These are phyloP conservation scores for Bombycilla garrulus DNA, from an alignment of 2,113 vertebrate genomes.

Conservation along the genomic window DNA sequence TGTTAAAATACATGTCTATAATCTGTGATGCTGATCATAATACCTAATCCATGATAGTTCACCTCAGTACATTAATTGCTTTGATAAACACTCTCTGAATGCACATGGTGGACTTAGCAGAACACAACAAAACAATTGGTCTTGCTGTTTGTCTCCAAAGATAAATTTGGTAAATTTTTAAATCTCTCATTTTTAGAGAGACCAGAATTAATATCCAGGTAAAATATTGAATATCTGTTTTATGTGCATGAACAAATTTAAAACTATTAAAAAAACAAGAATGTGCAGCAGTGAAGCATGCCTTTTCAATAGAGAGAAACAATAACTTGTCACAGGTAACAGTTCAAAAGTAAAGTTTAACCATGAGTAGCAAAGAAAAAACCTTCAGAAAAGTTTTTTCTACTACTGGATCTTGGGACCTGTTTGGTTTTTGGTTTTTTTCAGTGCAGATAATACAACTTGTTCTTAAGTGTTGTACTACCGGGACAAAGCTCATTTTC, in stretches of 20 bases:
- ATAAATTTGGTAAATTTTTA: not conserved
- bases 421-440: not conserved
- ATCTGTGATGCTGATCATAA: not conserved
- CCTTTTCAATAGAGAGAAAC: not conserved
- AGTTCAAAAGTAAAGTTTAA: not conserved
- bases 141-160: not conserved
- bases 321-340: not conserved
- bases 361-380: not conserved
- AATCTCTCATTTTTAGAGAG: not conserved
- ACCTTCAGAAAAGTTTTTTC: not conserved
- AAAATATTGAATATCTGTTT: not conserved
- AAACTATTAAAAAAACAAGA: not conserved
- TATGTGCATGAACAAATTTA: not conserved
- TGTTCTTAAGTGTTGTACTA: not conserved
- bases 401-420: not conserved
- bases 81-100: not conserved
- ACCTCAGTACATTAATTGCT: not conserved
- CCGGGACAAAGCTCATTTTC: not conserved
- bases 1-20: not conserved
- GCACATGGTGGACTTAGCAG: not conserved
- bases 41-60: not conserved
- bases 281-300: not conserved
- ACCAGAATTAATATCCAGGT: not conserved
- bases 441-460: not conserved
- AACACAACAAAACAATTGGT: not conserved